Evolutionary conservation across 2,888 invertebrate species (phyloP), one percentile per base, ranked within the genome.

Genomic region (Tetranychus truncatus): DNA sequence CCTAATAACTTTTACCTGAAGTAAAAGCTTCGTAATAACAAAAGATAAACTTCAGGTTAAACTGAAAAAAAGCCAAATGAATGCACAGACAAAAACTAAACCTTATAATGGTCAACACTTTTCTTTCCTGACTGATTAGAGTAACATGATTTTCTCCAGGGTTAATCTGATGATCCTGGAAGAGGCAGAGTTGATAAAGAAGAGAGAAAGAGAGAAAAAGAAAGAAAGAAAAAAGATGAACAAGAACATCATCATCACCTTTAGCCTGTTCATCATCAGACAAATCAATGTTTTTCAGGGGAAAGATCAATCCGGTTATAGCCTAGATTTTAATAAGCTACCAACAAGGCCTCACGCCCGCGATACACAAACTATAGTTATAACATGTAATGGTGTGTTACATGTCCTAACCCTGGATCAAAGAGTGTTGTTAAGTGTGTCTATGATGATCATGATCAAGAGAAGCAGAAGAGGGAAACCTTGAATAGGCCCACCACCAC

Each of bases 261-360:
- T 55, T 15, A 15, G 9, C 55, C 9, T 55, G 55, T 55, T 55
- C 55, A 55, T 55, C 55, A 55, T 55, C 15, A 34, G 34, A 34
- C 34, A 34, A 34, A 55, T 55, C 55, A 55, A 55, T 15, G 34
- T 34, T 34, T 34, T 34, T 34, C 34, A 34, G 34, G 34, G 34
- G 34, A 34, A 15, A 55, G 15, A 55, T 7, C 55, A 55, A 55
- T 55, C 55, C 55, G 55, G 55, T 55, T 55, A 55, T 55, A 55
- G 55, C 55, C 55, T 55, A 55, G 55, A 55, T 55, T 55, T 55
- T 55, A 55, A 55, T 55, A 55, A 55, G 55, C 55, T 55, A 55
- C 55, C 55, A 55, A 55, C 55, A 55, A 55, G 55, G 55, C 55
- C 55, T 55, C 55, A 55, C 55, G 55, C 55, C 55, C 55, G 55